These are phyloP conservation scores for Pentalonia nigronervosa DNA, from an alignment of 1,140 invertebrate species.

Conservation along the genomic window DNA sequence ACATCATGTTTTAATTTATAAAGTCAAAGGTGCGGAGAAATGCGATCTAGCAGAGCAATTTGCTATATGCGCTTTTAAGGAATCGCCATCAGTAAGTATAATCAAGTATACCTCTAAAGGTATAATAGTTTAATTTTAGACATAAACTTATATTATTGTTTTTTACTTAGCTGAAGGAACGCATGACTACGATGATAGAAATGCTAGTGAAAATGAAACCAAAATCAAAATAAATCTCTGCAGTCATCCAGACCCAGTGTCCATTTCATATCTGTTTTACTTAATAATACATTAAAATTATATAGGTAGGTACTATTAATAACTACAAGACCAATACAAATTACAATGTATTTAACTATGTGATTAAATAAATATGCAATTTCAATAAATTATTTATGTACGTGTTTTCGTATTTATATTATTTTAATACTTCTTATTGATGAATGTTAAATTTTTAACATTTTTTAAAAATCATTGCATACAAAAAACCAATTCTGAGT, in stretches of 20 bases:
- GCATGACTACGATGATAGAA: not conserved
- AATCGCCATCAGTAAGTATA: not conserved
- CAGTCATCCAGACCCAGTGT: not conserved
- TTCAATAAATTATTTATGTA: not conserved
- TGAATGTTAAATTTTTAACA: not conserved
- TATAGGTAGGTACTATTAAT: not conserved
- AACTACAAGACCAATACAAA: not conserved
- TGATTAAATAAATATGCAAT: not conserved
- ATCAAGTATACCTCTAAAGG: not conserved
- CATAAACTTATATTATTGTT: not conserved
- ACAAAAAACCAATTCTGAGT: too few species aligned
- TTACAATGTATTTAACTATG: not conserved
- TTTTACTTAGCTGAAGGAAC: not conserved
- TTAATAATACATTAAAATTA: not conserved
- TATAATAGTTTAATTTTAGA: not conserved
- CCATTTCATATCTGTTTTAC: not conserved
- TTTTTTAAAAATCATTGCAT: too few species aligned
- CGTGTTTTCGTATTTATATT: not conserved
- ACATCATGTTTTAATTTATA: not conserved
- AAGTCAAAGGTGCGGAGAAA: constrained; percentile 21
- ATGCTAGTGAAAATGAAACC: not conserved
- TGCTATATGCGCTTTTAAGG: not conserved
- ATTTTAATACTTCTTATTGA: not conserved
- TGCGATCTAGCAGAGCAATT: constrained; percentile 5
- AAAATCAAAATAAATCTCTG: not conserved